phyloP scores from a whole-genome alignment of 2,113 vertebrate species.

The Archilochus colubris region DNA sequence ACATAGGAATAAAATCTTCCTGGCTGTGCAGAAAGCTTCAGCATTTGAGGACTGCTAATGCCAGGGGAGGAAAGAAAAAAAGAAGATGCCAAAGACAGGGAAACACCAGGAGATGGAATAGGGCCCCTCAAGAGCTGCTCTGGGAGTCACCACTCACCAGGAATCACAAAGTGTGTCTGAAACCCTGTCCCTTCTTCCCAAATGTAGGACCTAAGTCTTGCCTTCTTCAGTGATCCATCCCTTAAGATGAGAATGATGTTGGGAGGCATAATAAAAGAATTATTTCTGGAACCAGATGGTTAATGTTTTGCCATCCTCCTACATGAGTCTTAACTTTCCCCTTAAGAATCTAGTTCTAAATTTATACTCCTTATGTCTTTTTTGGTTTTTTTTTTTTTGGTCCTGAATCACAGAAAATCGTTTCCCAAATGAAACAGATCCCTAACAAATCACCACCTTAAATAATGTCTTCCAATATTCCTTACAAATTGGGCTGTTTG shows the following conservation, averaged over 20 bases:
- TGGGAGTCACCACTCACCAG: not conserved
- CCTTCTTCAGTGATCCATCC: not conserved
- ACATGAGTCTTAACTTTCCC: not conserved
- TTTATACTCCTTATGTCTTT: not conserved
- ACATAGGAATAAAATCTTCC: not conserved
- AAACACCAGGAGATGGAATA: not conserved
- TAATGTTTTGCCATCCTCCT: not conserved
- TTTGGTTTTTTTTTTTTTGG: not conserved
- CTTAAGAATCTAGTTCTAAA: not conserved
- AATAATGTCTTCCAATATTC: not conserved
- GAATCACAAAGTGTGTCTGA: not conserved
- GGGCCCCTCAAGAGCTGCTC: not conserved
- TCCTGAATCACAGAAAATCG: not conserved
- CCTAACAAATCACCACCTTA: not conserved
- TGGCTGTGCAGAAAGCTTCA: not conserved
- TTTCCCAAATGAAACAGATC: not conserved
- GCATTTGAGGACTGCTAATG: not conserved
- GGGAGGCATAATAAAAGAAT: not conserved
- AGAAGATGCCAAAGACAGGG: not conserved
- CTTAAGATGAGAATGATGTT: not conserved
- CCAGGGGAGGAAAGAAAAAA: not conserved
- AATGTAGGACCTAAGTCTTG: not conserved
- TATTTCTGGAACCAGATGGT: not conserved
- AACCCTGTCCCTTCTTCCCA: not conserved
- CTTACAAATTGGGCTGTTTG: not conserved